phyloP scores from a whole-genome alignment of 2,888 invertebrate genomes.

The Mythimna lalbum region DNA sequence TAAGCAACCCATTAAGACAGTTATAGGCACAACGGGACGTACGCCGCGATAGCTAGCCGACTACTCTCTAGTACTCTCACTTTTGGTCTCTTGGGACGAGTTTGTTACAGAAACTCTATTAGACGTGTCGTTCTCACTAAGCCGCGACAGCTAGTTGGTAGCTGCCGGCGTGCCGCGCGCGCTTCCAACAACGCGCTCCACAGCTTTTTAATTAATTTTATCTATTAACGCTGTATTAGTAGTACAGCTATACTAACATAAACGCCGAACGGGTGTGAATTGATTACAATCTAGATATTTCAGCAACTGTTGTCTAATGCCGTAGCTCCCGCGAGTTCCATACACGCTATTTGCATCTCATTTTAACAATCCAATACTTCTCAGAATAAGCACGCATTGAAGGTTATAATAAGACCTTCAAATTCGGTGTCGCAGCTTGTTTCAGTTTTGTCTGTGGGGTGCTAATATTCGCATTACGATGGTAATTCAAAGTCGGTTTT shows the following conservation, averaged over 20 bases:
- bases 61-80: slow-evolving; percentile 44
- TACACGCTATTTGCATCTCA: slow-evolving; percentile 49
- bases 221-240: slow-evolving; percentile 19
- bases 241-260: slow-evolving; percentile 18
- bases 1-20: slow-evolving; percentile 35
- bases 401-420: slow-evolving; percentile 38
- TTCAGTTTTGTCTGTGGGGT: slow-evolving; percentile 19
- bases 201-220: slow-evolving; percentile 54
- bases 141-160: slow-evolving; percentile 29
- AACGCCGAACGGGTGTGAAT: slow-evolving; percentile 21
- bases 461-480: slow-evolving; percentile 19
- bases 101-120: slow-evolving; percentile 63
- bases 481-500: slow-evolving; percentile 33
- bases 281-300: slow-evolving; percentile 22
- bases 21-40: slow-evolving; percentile 38
- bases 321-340: slow-evolving; percentile 13
- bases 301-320: slow-evolving; percentile 15
- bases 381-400: slow-evolving; percentile 24
- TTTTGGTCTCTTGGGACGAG: slow-evolving; percentile 58
- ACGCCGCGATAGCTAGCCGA: slow-evolving; percentile 12
- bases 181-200: slow-evolving; percentile 26
- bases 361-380: slow-evolving; percentile 37
- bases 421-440: slow-evolving; percentile 36
- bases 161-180: background rate
- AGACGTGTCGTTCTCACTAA: slow-evolving; percentile 38